Evolutionary conservation across 1,140 invertebrate species (phyloP).

Genomic region (Chionoecetes opilio): DNA sequence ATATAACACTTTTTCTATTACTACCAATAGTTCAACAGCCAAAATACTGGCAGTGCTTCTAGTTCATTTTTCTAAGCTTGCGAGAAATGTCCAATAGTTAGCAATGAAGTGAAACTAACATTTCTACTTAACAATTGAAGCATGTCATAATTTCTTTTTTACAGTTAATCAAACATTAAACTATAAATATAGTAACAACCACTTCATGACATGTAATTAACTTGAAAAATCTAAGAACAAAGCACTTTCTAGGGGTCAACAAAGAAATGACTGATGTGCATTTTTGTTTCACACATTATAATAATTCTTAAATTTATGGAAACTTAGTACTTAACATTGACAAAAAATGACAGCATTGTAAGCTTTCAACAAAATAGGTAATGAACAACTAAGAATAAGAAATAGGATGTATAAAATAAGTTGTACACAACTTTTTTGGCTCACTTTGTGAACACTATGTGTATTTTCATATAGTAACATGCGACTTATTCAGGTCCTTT

Average conservation of each 20-base stretch:
- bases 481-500: neutral
- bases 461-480: neutral
- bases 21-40: neutral
- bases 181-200: conserved; percentile 10
- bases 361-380: too few relatives aligned
- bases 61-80: neutral
- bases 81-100: neutral
- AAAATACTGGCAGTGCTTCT: conserved; percentile 2
- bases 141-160: neutral
- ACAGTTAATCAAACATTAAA: conserved; percentile 12
- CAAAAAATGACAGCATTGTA: neutral
- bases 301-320: neutral
- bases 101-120: neutral
- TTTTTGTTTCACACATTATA: neutral
- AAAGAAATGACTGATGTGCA: neutral
- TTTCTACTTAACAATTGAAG: neutral
- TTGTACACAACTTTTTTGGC: neutral
- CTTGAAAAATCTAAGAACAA: neutral
- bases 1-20: neutral
- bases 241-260: neutral
- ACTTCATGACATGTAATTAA: neutral
- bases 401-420: neutral
- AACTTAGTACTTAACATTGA: neutral
- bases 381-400: neutral
- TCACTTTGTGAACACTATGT: neutral